Base-by-base conservation (phyloP, 2,888 invertebrate species). In the Marasmarcha lunaedactyla region DNA sequence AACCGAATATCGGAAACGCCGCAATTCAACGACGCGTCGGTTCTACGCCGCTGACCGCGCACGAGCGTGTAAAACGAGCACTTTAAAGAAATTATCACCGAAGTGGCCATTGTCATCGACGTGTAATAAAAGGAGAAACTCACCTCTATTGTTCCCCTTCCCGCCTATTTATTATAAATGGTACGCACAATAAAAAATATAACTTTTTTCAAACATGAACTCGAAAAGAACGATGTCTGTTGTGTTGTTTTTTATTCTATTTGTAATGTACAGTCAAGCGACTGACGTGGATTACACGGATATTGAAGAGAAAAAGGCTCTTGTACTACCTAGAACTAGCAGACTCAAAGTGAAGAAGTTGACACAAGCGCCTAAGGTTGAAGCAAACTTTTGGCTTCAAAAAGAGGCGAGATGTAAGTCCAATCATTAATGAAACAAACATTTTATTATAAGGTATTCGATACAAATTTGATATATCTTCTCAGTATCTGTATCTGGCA, bases 381-480 rank as follows among this genome's bases (percentile, higher is more conserved):
- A 65, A 27, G 43, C 54, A 0, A 58, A 57, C 9, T 72, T 79
- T 51, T 76, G 81, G 79, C 66, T 68, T 0, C 59, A 65, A 3
- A 46, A 20, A 7, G 20, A 20, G 20, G 7, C 4, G 4, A 20
- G 20, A 20, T 20, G 20, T 20, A 20, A 20, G 20, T 20, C 3
- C n/a, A n/a, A n/a, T n/a, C n/a, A n/a, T n/a, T n/a, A n/a, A n/a
- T n/a, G n/a, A n/a, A n/a, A n/a, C n/a, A n/a, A n/a, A n/a, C n/a
- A n/a, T n/a, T n/a, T n/a, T n/a, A n/a, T n/a, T n/a, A n/a, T n/a
- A n/a, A n/a, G n/a, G n/a, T n/a, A n/a, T n/a, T n/a, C n/a, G n/a
- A n/a, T n/a, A n/a, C n/a, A n/a, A n/a, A n/a, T n/a, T n/a, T n/a
- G n/a, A n/a, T n/a, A n/a, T n/a, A n/a, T n/a, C n/a, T n/a, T n/a